Base-by-base conservation (phyloP, 1,140 invertebrate species). In the Eumaeus atala region DNA sequence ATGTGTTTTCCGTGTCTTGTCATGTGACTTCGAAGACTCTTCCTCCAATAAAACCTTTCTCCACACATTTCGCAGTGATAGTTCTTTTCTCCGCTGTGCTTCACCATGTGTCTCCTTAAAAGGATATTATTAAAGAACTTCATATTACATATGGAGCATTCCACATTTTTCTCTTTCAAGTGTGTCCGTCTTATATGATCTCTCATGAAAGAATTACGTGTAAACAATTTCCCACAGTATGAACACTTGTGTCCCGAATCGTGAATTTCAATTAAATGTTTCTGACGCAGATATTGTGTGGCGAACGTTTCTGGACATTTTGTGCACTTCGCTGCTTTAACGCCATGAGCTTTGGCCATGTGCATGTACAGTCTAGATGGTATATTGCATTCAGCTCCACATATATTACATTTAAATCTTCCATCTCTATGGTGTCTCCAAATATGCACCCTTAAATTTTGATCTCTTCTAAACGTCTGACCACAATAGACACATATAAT, bases 81-180 rank as follows among this genome's bases (percentile, higher is more conserved):
- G 51, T 73, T 74, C 57, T 80, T 84, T 66, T 71, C 89, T 54
- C 54, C 87, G 58, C 54, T 88, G 66, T 93, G 92, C 11, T 93
- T 94, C 44, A 93, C 84, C 70, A 94, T 87, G 67, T 95, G 94
- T 2, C 94, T 90, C 67, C 94, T 93, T 1, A 96, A 48, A 9
- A 80, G 64, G 17, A 79, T 73, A 54, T 82, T 84, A 51, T 85
- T 82, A 51, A 82, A 87, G 62, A 89, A 89, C 54, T 79, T 83
- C 71, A 77, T 75, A 38, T 67, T 76, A 60, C 89, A 89, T 28
- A 84, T 78, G 0, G 72, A 66, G 51, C 89, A 90, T 55, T 79
- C 75, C 0, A 77, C 77, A 9, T 83, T 87, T 34, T 80, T 86
- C 61, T 87, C 85, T 28, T 88, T 87, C 47, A 88, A 66, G 70